phyloP scores from a whole-genome alignment of 2,797 vertebrate genomes.

The Helicolenus hilgendorfi region DNA sequence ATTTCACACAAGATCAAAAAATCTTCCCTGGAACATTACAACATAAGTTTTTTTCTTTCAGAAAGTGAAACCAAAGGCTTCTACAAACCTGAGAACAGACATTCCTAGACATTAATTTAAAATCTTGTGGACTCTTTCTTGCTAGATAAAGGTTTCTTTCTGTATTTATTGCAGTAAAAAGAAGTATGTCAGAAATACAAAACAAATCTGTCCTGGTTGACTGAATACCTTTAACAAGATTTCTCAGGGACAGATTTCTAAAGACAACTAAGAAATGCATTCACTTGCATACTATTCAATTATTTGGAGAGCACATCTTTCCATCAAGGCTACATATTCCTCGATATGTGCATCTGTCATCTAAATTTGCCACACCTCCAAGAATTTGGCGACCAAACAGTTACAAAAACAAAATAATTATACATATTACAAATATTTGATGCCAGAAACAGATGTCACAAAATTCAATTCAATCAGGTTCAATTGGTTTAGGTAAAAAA shows the following conservation, averaged over 20 bases:
- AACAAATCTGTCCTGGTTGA: not conserved
- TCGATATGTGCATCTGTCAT: not conserved
- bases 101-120: not conserved
- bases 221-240: not conserved
- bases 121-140: not conserved
- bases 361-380: not conserved
- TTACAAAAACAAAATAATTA: not conserved
- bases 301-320: not conserved
- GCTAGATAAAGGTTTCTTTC: not conserved
- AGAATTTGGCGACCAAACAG: not conserved
- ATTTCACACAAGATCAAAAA: slow-evolving; percentile 10
- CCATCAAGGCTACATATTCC: not conserved
- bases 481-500: not conserved
- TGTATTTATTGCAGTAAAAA: not conserved
- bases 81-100: not conserved
- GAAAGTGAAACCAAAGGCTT: not conserved
- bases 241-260: not conserved
- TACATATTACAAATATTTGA: not conserved
- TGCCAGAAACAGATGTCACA: not conserved
- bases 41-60: not conserved
- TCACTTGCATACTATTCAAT: not conserved
- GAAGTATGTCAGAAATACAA: not conserved
- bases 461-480: not conserved
- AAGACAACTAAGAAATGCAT: not conserved
- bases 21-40: not conserved